Evolutionary conservation across 1,140 invertebrate species (phyloP), one percentile per base, ranked within the genome.

Genomic region (Tetragonula clypearis): DNA sequence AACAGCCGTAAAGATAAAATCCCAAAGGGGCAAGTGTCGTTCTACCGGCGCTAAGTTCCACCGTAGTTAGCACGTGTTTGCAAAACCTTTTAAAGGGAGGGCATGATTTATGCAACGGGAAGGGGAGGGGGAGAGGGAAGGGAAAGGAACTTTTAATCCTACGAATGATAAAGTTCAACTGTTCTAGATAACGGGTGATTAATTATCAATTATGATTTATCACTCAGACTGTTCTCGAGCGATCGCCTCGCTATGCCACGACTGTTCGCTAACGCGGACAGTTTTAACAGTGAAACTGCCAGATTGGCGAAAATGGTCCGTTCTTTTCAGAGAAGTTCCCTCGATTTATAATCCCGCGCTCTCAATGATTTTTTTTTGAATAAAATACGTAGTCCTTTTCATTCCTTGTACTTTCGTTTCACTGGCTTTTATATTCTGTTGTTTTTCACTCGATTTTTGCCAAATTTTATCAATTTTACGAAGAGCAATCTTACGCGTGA

Each of bases 191-290:
- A 12, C 0, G 35, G 41, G 74, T 74, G 79, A 81, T 81, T 81
- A 73, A 81, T 81, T 81, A 81, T 73, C 79, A 81, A 81, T 81
- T 30, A 74, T 74, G 69, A 81, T 73, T 81, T 81, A 81, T 81
- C 19, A 21, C 41, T 17, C n/a, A 12, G 26, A 81, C 73, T 81
- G 56, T 81, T 74, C 2, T 26, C 79, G 4, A 12, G 2, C 68
- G 41, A 49, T 49, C 41, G 19, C 5, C 12, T 62, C 11, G 60
- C 62, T 21, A 26, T 23, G 19, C 35, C 49, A 79, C n/a, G n/a
- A 49, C 6, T 49, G 8, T 49, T 8, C 8, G 6, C 41, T 49
- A 49, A 49, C 41, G 41, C 41, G 6, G 41, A 49, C 6, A 49
- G 41, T 49, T 49, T 30, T 49, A 49, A 49, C 41, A 49, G 6